A percentile compares a stretch with the other conserved stretches of the same genome.
Conservation (phyloP, 2,797 vertebrate species). For the Sebastes taczanowskii region DNA sequence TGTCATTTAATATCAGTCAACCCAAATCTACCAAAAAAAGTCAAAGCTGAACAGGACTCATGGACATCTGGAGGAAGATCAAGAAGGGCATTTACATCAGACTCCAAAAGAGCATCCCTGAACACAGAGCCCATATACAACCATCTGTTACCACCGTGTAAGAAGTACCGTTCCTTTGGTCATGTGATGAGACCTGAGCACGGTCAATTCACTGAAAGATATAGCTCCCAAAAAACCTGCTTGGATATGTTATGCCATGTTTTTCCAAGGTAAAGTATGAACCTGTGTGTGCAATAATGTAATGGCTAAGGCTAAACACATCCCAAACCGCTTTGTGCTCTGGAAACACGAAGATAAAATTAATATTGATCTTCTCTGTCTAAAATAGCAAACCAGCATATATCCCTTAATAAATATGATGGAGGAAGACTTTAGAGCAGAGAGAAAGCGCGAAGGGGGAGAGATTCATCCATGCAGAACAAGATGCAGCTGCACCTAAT, state of each 20-base stretch:
- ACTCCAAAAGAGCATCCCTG: background rate
- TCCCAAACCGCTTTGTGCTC: background rate
- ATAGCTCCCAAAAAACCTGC: background rate
- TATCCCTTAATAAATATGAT: background rate
- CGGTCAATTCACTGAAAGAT: background rate
- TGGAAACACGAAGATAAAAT: background rate
- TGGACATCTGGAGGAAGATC: background rate
- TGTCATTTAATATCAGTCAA: background rate
- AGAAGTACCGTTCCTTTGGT: background rate
- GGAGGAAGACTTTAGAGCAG: background rate
- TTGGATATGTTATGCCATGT: background rate
- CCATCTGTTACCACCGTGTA: background rate
- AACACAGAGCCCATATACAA: background rate
- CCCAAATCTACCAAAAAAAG: background rate
- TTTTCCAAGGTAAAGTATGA: background rate
- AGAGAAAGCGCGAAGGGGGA: background rate
- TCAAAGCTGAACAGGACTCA: background rate
- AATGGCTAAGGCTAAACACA: background rate
- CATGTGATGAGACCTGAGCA: background rate
- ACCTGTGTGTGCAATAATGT: background rate
- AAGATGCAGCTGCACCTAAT: slow-evolving; percentile 10
- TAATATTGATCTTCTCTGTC: background rate
- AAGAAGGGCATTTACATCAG: background rate
- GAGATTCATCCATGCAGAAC: background rate
- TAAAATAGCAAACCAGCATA: background rate